Evolutionary conservation across 2,113 vertebrate genomes (phyloP), one percentile per base, ranked within the genome.

Genomic region (Athene noctua): DNA sequence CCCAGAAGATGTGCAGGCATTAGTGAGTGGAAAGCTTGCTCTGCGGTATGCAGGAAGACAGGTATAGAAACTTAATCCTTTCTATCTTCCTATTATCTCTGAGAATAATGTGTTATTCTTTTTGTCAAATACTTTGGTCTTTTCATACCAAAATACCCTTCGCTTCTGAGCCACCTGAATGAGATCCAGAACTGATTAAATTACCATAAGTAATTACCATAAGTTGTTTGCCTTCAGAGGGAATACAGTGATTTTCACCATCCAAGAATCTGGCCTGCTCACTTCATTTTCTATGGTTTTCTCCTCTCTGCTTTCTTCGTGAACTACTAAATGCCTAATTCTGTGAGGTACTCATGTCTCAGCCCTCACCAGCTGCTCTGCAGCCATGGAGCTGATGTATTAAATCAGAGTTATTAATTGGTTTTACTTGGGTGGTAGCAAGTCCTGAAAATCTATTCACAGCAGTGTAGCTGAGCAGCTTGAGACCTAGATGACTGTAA

Each of bases 21-120:
- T 99, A 97, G 99, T 99, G 98, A 99, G 99, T 54, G 99, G 99
- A 62, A 99, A 99, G 98, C 98, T 99, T 81, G 99, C 97, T 17
- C 98, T 99, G 88, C 99, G 99, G 80, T 98, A 99, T 90, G 98
- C 99, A 8, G 99, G 99, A 44, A 98, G 99, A 97, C 99, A 99
- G 99, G 99, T 99, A 98, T 10, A 72, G 79, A 90, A 89, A 61
- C 26, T 30, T 63, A 9, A 82, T 54, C 67, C 68, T 88, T 94
- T 63, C 42, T 70, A 2, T 47, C 52, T 72, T 75, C 51, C 62
- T 84, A 0, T 77, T 36, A 15, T 18, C 51, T 75, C 61, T 75
- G 59, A 61, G 63, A 78, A 1, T 51, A 7, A 46, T 51, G 29
- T 44, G 18, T n/a, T 49, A 2, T 2, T 85, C 55, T 55, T 58